Evolutionary conservation across 2,888 invertebrate genomes (phyloP).

Genomic region (Hydrotaea diabolus): DNA sequence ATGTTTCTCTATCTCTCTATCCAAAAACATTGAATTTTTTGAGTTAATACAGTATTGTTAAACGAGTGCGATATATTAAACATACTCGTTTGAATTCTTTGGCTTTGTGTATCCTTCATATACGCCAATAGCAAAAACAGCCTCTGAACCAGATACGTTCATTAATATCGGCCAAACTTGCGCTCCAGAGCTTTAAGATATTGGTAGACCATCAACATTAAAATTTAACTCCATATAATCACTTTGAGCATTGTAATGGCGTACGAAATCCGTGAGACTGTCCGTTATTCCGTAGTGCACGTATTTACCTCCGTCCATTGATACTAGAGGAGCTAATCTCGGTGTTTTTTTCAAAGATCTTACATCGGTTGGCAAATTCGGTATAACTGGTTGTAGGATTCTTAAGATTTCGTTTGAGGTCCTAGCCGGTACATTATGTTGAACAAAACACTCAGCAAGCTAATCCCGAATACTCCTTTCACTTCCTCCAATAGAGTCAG

Average conservation of each 20-base stretch:
- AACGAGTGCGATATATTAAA: constrained; percentile 29
- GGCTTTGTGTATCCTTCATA: constrained; percentile 40
- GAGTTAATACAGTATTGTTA: constrained; percentile 30
- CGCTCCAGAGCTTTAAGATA: constrained; percentile 13
- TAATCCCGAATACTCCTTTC: constrained; percentile 2
- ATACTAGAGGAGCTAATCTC: neutral
- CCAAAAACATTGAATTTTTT: constrained; percentile 5
- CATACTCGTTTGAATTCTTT: constrained; percentile 28
- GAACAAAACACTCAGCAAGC: constrained; percentile 8
- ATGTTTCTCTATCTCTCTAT: neutral
- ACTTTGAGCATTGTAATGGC: constrained; percentile 2
- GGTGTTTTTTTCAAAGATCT: constrained; percentile 12
- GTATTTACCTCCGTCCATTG: constrained; percentile 11
- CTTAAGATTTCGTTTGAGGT: constrained; percentile 2
- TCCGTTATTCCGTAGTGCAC: constrained; percentile 18
- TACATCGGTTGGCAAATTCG: neutral
- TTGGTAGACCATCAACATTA: constrained; percentile 28
- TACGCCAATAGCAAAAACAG: constrained; percentile 23
- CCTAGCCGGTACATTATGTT: neutral
- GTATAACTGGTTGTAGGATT: constrained; percentile 12
- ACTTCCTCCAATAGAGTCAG: neutral
- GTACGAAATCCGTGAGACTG: constrained; percentile 10
- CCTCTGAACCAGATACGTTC: constrained; percentile 8
- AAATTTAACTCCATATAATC: constrained; percentile 19
- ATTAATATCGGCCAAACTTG: constrained; percentile 37